Percentiles rank a stretch among this genome's conserved stretches.
These are phyloP conservation scores for Invenusta paracnida DNA, from an alignment of 2,888 invertebrate species.

Conservation along the genomic window DNA sequence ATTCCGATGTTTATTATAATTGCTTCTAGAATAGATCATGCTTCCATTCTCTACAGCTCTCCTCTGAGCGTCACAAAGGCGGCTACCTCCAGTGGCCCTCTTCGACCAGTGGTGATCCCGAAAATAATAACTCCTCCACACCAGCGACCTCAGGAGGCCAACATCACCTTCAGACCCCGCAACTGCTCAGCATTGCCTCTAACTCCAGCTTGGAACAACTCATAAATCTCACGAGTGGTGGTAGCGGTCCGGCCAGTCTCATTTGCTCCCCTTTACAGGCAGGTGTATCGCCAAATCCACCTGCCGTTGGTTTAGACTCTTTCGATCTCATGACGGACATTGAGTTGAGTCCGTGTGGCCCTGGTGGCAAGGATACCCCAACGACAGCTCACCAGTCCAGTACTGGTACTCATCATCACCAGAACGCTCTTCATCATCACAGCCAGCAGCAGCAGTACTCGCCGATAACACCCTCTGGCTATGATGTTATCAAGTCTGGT, in stretches of 20 bases:
- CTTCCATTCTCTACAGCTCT: too few relatives aligned
- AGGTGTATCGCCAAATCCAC: slow-evolving; percentile 49
- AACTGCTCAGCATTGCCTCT: neutral
- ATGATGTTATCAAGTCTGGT: neutral
- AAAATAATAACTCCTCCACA: neutral
- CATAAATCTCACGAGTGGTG: slow-evolving; percentile 38
- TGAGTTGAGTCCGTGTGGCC: slow-evolving; percentile 42
- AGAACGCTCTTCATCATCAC: neutral
- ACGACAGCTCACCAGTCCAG: neutral
- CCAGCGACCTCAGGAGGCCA: neutral
- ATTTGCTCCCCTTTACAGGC: slow-evolving; percentile 45
- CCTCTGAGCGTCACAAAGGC: too few relatives aligned
- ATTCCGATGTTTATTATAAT: too few relatives aligned
- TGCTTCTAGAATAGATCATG: too few relatives aligned
- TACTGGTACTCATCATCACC: neutral
- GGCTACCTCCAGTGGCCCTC: too few relatives aligned
- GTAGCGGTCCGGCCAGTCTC: too few relatives aligned
- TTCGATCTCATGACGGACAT: slow-evolving; percentile 44
- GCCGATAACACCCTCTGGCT: slow-evolving; percentile 41
- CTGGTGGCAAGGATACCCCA: neutral
- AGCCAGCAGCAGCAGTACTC: slow-evolving; percentile 47
- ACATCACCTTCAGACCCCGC: slow-evolving; percentile 40
- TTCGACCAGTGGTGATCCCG: too few relatives aligned
- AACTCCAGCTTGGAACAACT: neutral
- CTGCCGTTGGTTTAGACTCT: slow-evolving; percentile 44